Percentiles rank a stretch among this genome's conserved stretches.
Evolutionary conservation across 1,140 invertebrate species (phyloP).

Genomic region (Bombus confusus): DNA sequence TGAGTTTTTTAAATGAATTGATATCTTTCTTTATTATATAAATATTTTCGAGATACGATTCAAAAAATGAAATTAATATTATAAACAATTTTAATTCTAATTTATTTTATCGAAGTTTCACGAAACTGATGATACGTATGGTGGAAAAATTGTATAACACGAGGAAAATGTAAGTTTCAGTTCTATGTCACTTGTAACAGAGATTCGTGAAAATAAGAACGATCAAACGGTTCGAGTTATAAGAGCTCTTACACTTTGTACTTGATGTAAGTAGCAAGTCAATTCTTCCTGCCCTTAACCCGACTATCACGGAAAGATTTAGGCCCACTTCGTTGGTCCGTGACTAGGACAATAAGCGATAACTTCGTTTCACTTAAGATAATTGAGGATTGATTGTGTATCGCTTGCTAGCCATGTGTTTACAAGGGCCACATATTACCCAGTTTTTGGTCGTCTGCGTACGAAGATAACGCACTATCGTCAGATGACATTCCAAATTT

Average conservation of each 20-base stretch:
- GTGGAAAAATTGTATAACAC: not conserved
- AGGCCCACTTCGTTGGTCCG: not conserved
- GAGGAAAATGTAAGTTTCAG: not conserved
- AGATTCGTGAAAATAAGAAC: not conserved
- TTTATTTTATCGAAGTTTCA: no score
- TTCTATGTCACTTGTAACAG: no score
- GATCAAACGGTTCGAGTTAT: no score
- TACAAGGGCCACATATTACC: constrained; percentile 39
- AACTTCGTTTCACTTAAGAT: constrained; percentile 29
- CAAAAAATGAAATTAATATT: no score
- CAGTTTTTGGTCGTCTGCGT: not conserved
- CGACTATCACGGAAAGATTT: not conserved
- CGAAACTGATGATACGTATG: not conserved
- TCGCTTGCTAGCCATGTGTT: constrained; percentile 31
- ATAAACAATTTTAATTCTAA: no score
- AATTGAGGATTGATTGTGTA: constrained; percentile 27
- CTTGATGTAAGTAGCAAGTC: not conserved
- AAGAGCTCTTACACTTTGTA: not conserved
- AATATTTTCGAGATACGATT: no score
- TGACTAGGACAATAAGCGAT: constrained; percentile 43
- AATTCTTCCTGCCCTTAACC: not conserved
- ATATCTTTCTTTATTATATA: no score
- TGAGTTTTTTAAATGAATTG: no score
- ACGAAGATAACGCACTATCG: constrained; percentile 41
- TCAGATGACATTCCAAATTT: constrained; percentile 20